These are phyloP conservation scores for Panzeria rudis DNA, from an alignment of 2,888 invertebrate species.

Conservation along the genomic window DNA sequence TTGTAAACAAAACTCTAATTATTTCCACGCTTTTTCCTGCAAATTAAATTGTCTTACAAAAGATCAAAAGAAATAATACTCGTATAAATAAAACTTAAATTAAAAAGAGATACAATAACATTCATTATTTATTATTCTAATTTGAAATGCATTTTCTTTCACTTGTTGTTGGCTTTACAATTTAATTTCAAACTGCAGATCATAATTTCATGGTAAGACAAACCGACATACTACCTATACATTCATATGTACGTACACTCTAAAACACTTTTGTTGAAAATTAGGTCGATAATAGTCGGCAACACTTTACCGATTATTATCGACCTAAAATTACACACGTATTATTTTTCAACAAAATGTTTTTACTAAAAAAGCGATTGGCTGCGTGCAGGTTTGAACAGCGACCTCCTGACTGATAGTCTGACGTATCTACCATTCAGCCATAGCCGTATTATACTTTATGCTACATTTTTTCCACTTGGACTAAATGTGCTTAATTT, in stretches of 20 bases:
- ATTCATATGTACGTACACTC: background rate
- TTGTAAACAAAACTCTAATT: background rate
- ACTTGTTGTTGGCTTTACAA: slow-evolving; percentile 16
- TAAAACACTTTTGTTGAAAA: too few relatives aligned
- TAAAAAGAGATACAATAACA: slow-evolving; percentile 59
- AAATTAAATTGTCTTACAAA: slow-evolving; percentile 21
- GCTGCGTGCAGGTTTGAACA: too few relatives aligned
- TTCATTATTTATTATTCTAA: slow-evolving; percentile 68
- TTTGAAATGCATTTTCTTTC: slow-evolving; percentile 61
- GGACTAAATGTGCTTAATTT: too few relatives aligned
- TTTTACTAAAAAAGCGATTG: too few relatives aligned
- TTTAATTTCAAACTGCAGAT: slow-evolving; percentile 42
- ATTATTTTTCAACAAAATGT: too few relatives aligned
- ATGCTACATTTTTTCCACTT: too few relatives aligned
- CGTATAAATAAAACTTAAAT: slow-evolving; percentile 52
- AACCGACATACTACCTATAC: slow-evolving; percentile 23
- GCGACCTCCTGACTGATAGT: too few relatives aligned
- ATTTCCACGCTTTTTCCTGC: slow-evolving; percentile 18
- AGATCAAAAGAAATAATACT: background rate
- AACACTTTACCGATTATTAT: too few relatives aligned
- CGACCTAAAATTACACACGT: too few relatives aligned
- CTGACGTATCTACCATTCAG: too few relatives aligned
- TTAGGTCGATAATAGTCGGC: too few relatives aligned
- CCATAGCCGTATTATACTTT: too few relatives aligned
- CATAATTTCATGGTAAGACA: slow-evolving; percentile 31